Conservation (phyloP, 1,140 invertebrate species). For the Adoxophyes honmai region DNA sequence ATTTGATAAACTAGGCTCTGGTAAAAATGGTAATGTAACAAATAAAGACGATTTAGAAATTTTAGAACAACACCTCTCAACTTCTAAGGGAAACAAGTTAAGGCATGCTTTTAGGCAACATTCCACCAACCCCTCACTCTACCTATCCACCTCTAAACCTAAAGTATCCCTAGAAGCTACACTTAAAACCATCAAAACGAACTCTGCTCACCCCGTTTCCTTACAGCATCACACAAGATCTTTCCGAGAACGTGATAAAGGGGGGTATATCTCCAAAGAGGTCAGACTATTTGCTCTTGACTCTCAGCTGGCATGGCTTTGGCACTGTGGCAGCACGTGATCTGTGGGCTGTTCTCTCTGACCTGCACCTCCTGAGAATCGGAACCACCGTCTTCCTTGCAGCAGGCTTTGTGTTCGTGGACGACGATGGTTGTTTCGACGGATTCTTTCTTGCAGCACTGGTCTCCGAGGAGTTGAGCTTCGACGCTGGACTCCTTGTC, state of each 20-base stretch:
- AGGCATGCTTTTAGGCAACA: no score
- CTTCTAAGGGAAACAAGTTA: no score
- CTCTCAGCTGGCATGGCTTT: constrained; percentile 44
- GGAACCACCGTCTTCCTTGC: constrained; percentile 20
- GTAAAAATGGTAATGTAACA: no score
- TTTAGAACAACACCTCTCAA: no score
- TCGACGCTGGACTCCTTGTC: constrained; percentile 50
- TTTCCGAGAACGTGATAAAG: no score
- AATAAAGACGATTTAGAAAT: no score
- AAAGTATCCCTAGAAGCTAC: no score
- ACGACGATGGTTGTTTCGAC: constrained; percentile 31
- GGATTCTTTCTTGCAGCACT: constrained; percentile 38
- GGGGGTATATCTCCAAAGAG: no score
- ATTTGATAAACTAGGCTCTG: no score
- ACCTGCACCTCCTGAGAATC: constrained; percentile 15
- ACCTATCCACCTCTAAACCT: no score
- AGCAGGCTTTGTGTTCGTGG: constrained; percentile 33
- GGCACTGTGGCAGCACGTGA: constrained; percentile 52
- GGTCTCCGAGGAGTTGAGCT: constrained; percentile 44
- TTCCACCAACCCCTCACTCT: no score
- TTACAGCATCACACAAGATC: background rate
- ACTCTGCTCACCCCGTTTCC: background rate
- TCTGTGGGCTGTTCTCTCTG: constrained; percentile 54
- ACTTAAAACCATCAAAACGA: no score
- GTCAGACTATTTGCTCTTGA: constrained; percentile 54